Evolutionary conservation across 1,140 invertebrate species (phyloP).

Genomic region (Microvelia longipes): DNA sequence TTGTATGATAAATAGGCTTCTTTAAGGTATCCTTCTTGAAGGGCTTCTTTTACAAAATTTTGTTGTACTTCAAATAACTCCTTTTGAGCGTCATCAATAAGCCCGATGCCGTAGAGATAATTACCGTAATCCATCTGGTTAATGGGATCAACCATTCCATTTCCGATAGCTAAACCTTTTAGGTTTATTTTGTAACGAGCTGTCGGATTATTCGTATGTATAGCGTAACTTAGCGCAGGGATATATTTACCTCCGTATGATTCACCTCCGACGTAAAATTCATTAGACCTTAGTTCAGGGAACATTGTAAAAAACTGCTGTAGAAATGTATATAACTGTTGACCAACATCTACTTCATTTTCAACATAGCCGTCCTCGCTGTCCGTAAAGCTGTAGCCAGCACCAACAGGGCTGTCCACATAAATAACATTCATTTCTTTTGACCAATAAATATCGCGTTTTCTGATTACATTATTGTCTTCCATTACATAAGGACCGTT

Average conservation of each 20-base stretch:
- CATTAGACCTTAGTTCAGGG: conserved; percentile 42
- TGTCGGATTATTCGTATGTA: neutral
- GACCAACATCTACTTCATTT: conserved; percentile 40
- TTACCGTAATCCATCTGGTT: conserved; percentile 27
- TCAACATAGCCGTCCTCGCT: conserved; percentile 45
- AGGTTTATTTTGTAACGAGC: neutral
- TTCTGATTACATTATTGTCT: conserved; percentile 5
- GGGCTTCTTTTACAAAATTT: no score
- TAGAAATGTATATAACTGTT: conserved; percentile 13
- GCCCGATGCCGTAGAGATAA: conserved; percentile 12
- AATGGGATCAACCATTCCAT: conserved; percentile 58
- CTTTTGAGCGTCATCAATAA: conserved; percentile 17
- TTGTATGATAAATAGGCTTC: no score
- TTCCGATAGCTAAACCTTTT: neutral
- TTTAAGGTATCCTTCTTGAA: no score
- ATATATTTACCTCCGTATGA: conserved; percentile 59
- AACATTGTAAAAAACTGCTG: conserved; percentile 56
- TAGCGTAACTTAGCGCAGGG: neutral
- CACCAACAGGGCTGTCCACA: conserved; percentile 49
- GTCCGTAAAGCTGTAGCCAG: conserved; percentile 28
- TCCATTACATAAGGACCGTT: conserved; percentile 37
- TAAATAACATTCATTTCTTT: conserved; percentile 36
- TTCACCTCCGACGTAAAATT: conserved; percentile 68
- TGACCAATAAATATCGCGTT: conserved; percentile 15
- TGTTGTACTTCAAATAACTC: no score